phyloP scores from a whole-genome alignment of 1,140 invertebrate species.

The Choristoneura fumiferana region DNA sequence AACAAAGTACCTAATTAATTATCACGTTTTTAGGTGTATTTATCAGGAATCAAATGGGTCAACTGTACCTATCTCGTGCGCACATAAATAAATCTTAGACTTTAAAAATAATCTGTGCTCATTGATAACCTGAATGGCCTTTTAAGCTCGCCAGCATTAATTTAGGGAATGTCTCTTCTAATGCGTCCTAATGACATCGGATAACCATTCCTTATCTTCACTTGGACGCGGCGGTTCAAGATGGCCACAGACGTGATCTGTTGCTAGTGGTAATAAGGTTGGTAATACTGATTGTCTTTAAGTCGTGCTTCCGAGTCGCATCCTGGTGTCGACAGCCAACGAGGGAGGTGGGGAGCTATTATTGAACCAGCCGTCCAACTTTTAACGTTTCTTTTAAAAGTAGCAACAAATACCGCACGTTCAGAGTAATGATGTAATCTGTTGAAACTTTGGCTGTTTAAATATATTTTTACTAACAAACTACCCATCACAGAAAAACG shows the following conservation, averaged over 20 bases:
- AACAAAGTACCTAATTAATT: too few relatives aligned
- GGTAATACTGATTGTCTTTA: not conserved
- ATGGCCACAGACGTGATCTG: not conserved
- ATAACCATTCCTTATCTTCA: slow-evolving; percentile 11
- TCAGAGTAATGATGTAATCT: too few relatives aligned
- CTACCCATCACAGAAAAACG: too few relatives aligned
- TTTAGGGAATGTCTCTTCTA: slow-evolving; percentile 13
- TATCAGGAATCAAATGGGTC: too few relatives aligned
- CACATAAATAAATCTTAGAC: too few relatives aligned
- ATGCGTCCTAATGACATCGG: slow-evolving; percentile 16
- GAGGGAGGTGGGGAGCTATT: slow-evolving; percentile 26
- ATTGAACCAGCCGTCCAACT: slow-evolving; percentile 21
- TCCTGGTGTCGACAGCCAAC: slow-evolving; percentile 13
- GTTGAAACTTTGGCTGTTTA: too few relatives aligned
- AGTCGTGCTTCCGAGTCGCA: not conserved
- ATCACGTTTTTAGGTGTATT: too few relatives aligned
- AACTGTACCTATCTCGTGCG: too few relatives aligned
- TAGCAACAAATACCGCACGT: not conserved
- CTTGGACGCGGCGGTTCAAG: not conserved
- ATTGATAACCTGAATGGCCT: slow-evolving; percentile 5
- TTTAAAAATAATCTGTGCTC: too few relatives aligned
- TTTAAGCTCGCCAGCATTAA: slow-evolving; percentile 13
- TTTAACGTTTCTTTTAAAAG: slow-evolving; percentile 21
- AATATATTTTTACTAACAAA: not conserved
- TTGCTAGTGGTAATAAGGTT: not conserved